Percentiles rank a stretch among this genome's conserved stretches.
Conservation (phyloP, 2,113 vertebrate genomes). For the Xerus inauris region DNA sequence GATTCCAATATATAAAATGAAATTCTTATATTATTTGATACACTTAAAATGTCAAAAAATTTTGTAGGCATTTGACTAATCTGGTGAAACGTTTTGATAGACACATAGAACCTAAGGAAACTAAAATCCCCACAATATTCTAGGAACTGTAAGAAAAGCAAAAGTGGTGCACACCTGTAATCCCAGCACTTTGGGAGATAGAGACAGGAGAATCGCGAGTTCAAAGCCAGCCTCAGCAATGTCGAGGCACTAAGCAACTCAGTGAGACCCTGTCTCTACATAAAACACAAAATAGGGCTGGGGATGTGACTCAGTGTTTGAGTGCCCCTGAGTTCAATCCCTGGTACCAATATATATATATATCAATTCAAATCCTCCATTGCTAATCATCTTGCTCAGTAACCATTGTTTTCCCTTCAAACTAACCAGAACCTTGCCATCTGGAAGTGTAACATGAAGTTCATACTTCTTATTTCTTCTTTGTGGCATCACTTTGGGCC, state of each 20-base stretch:
- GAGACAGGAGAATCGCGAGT: too few species aligned
- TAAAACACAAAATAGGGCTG: too few species aligned
- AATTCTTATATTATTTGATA: background rate
- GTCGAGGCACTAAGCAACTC: too few species aligned
- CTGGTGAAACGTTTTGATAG: conserved; percentile 21
- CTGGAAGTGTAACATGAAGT: conserved; percentile 89
- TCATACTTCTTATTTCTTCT: conserved; percentile 79
- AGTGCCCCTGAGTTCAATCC: too few species aligned
- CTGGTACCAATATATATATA: too few species aligned
- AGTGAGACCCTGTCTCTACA: too few species aligned
- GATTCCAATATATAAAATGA: background rate
- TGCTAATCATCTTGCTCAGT: conserved; percentile 90
- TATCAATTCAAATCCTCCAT: conserved; percentile 94
- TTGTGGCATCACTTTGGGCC: conserved; percentile 86
- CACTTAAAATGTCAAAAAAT: background rate
- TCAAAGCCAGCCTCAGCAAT: too few species aligned
- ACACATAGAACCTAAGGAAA: background rate
- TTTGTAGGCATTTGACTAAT: background rate
- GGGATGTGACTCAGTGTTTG: too few species aligned
- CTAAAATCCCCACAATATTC: background rate
- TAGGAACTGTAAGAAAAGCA: background rate
- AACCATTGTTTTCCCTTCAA: conserved; percentile 89
- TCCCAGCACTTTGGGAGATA: too few species aligned
- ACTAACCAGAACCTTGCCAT: conserved; percentile 89
- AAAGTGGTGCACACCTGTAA: too few species aligned